Percentiles rank a stretch among this genome's conserved stretches.
These are phyloP conservation scores for Lepus timidus DNA, from an alignment of 2,113 vertebrate genomes.

Conservation along the genomic window DNA sequence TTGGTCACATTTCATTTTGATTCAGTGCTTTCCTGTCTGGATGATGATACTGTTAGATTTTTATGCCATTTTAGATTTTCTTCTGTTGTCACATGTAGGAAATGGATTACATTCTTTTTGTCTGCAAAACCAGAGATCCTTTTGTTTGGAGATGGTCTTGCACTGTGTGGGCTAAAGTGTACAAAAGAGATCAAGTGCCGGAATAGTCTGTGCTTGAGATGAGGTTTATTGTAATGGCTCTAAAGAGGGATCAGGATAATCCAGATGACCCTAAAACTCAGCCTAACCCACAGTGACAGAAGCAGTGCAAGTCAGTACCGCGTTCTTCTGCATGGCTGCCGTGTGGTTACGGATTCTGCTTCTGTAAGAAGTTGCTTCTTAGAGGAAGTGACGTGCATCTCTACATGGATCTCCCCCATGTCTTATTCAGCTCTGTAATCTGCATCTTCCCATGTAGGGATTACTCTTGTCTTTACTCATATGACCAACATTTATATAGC, in stretches of 20 bases:
- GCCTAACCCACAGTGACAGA: neutral
- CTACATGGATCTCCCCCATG: neutral
- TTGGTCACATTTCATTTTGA: slow-evolving; percentile 56
- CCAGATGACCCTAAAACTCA: slow-evolving; percentile 23
- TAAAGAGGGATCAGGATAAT: slow-evolving; percentile 50
- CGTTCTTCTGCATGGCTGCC: neutral
- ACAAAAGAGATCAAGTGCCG: neutral
- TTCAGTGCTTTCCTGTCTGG: slow-evolving; percentile 20
- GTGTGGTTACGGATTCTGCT: neutral
- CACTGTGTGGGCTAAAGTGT: neutral
- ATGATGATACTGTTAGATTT: slow-evolving; percentile 44
- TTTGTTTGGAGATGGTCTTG: slow-evolving; percentile 8
- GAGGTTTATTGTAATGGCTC: slow-evolving; percentile 27
- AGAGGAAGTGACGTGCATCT: neutral
- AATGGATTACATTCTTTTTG: slow-evolving; percentile 54
- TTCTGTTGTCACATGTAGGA: neutral
- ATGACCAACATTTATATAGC: neutral
- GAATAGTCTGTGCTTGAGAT: neutral
- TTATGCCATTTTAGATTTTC: slow-evolving; percentile 45
- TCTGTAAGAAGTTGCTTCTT: neutral
- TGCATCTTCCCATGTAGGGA: neutral
- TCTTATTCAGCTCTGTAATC: neutral
- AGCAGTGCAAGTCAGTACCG: neutral
- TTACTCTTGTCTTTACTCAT: slow-evolving; percentile 1
- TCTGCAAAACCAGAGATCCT: slow-evolving; percentile 36